A percentile compares a stretch with the other conserved stretches of the same genome.
Evolutionary conservation across 2,113 vertebrate genomes (phyloP).

Genomic region (Eptatretus burgeri): DNA sequence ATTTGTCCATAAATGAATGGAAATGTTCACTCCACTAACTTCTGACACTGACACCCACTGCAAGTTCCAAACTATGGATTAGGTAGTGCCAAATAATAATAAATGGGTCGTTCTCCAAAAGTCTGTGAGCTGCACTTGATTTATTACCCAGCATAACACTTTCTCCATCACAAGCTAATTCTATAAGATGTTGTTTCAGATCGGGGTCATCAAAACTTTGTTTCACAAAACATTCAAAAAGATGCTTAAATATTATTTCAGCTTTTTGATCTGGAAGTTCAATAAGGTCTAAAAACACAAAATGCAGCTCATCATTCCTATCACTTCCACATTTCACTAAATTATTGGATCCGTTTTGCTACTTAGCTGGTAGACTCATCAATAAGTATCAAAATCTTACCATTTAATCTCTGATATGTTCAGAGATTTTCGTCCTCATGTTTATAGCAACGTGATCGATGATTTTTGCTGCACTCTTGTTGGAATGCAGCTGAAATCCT

Average conservation of each 20-base stretch:
- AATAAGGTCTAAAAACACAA: slow-evolving; percentile 7
- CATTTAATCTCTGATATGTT: no score
- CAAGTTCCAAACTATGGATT: slow-evolving; percentile 5
- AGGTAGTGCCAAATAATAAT: neutral
- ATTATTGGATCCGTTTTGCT: neutral
- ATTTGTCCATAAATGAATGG: slow-evolving; percentile 7
- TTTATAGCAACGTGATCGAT: no score
- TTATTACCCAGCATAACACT: slow-evolving; percentile 2
- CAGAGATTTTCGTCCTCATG: no score
- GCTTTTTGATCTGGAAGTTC: slow-evolving; percentile 5
- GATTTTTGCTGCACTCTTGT: no score
- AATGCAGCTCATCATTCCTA: slow-evolving; percentile 1
- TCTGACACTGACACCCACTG: neutral
- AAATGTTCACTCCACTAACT: slow-evolving; percentile 3
- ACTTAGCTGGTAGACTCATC: no score
- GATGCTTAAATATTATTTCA: neutral
- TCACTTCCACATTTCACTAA: slow-evolving; percentile 5
- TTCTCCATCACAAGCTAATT: neutral
- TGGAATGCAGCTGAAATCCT: slow-evolving; percentile 4
- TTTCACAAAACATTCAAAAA: neutral
- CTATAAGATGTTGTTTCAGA: slow-evolving; percentile 4
- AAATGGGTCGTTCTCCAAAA: neutral
- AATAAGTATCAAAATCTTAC: no score
- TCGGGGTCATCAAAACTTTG: neutral
- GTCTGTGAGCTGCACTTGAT: neutral